Evolutionary conservation across 1,140 invertebrate genomes (phyloP).

Genomic region (Andrena cerasifolii): DNA sequence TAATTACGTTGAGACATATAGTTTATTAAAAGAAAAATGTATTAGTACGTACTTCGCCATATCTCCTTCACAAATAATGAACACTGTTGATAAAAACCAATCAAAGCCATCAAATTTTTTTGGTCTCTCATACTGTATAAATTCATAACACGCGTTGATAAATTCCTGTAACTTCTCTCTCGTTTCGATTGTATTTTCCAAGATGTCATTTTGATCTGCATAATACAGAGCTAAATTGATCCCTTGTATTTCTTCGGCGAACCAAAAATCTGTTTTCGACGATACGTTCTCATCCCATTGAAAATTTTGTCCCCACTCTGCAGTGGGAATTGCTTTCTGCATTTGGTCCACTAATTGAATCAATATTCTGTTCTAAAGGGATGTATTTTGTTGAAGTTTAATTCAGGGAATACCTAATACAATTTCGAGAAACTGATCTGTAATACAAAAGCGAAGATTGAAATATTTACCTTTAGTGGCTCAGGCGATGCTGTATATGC

Average conservation of each 20-base stretch:
- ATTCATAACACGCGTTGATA: conserved; percentile 72
- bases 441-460: background rate
- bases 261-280: conserved; percentile 71
- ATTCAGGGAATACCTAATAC: conserved; percentile 26
- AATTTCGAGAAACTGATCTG: background rate
- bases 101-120: conserved; percentile 74
- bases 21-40: conserved; percentile 15
- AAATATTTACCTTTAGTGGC: conserved; percentile 69
- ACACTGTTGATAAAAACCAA: conserved; percentile 79
- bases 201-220: conserved; percentile 67
- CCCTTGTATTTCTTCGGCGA: conserved; percentile 74
- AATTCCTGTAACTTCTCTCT: conserved; percentile 74
- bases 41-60: conserved; percentile 71
- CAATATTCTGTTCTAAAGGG: conserved; percentile 69
- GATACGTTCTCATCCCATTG: conserved; percentile 70
- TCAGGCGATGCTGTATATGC: conserved; percentile 70
- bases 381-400: conserved; percentile 9
- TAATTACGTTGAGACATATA: no score
- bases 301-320: conserved; percentile 76
- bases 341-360: conserved; percentile 76
- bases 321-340: conserved; percentile 77
- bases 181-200: conserved; percentile 59
- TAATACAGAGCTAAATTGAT: conserved; percentile 74
- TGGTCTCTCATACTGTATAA: conserved; percentile 74
- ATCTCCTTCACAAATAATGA: conserved; percentile 76